phyloP scores from a whole-genome alignment of 2,113 vertebrate species.

The Zeus faber region DNA sequence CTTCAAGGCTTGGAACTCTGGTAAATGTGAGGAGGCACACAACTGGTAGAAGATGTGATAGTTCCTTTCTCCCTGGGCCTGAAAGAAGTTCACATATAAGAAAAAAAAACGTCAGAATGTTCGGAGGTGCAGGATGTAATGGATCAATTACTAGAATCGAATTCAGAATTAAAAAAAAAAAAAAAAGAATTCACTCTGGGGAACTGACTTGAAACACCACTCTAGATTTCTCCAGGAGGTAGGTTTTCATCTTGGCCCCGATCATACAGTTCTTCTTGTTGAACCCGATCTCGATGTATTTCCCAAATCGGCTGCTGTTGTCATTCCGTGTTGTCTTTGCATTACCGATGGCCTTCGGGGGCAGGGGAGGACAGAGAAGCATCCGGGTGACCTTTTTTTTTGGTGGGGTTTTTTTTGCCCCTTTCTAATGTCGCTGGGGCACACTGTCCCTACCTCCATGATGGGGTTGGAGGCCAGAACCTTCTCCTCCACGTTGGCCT shows the following conservation, averaged over 20 bases:
- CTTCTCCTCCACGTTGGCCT: conserved; percentile 88
- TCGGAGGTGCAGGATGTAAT: too few species aligned
- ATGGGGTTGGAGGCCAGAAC: conserved; percentile 96
- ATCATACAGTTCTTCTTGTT: conserved; percentile 87
- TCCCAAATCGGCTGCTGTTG: conserved; percentile 98
- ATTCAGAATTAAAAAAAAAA: too few species aligned
- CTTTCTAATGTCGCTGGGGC: too few species aligned
- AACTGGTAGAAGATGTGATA: conserved; percentile 99
- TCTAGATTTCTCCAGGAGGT: conserved; percentile 95
- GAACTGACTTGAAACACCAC: conserved; percentile 94
- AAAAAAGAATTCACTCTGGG: background rate
- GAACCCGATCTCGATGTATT: conserved; percentile 97
- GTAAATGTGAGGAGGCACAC: conserved; percentile 88
- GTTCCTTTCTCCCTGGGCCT: conserved; percentile 94
- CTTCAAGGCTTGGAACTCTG: conserved; percentile 87
- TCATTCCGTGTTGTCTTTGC: conserved; percentile 98
- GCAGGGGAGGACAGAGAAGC: conserved; percentile 24
- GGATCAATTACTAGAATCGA: too few species aligned
- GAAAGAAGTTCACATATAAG: conserved; percentile 31
- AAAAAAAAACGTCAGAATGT: too few species aligned
- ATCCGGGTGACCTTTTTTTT: background rate
- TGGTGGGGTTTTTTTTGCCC: background rate
- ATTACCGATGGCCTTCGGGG: conserved; percentile 90
- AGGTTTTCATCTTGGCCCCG: conserved; percentile 97
- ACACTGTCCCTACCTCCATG: conserved; percentile 87